phyloP scores from a whole-genome alignment of 2,797 vertebrate species.

The Epinephelus awoara region DNA sequence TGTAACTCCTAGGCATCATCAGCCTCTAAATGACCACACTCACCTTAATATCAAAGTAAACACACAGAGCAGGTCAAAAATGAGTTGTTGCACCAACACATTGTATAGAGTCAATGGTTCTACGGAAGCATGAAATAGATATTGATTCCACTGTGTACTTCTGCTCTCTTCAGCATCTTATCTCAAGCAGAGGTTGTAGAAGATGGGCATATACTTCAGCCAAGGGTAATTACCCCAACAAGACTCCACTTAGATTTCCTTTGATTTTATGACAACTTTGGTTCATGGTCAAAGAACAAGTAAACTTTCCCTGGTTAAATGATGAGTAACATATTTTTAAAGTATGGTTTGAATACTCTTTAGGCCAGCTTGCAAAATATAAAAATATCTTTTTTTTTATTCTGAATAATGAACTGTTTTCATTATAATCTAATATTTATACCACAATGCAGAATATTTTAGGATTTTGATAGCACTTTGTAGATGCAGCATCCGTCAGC shows the following conservation, averaged over 20 bases:
- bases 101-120: conserved; percentile 37
- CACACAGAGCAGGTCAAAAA: conserved; percentile 29
- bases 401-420: background rate
- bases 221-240: conserved; percentile 15
- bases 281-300: background rate
- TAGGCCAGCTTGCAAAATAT: background rate
- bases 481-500: conserved; percentile 1
- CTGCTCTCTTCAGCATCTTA: conserved; percentile 35
- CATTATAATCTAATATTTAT: background rate
- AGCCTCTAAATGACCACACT: conserved; percentile 51
- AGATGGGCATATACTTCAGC: background rate
- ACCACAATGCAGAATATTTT: conserved; percentile 12
- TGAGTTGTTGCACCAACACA: conserved; percentile 56
- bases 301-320: background rate
- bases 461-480: background rate
- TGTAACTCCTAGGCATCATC: conserved; percentile 38
- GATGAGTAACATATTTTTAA: background rate
- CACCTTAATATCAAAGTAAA: conserved; percentile 38
- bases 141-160: conserved; percentile 57
- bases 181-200: conserved; percentile 10
- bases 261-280: conserved; percentile 16
- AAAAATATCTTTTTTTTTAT: background rate
- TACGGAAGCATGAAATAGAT: conserved; percentile 73
- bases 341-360: background rate
- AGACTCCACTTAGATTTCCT: conserved; percentile 8